Evolutionary conservation across 2,113 vertebrate genomes (phyloP).

Genomic region (Bagarius yarrelli): DNA sequence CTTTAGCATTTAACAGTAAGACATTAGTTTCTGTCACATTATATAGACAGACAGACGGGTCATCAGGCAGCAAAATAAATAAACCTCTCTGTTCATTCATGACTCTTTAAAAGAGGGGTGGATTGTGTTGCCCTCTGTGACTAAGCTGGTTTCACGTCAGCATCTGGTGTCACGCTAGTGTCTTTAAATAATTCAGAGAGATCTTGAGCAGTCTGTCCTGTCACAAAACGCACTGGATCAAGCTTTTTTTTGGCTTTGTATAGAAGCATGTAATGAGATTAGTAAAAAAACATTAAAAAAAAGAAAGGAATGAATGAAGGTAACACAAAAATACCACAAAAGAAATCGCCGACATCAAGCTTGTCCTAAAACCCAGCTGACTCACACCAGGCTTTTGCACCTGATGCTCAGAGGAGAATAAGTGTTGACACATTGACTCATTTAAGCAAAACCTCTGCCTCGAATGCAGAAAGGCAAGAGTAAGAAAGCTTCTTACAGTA

Average conservation of each 20-base stretch:
- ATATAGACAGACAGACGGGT: slow-evolving; percentile 22
- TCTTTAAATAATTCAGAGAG: slow-evolving; percentile 28
- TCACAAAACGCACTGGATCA: background rate
- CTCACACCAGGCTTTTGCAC: slow-evolving; percentile 22
- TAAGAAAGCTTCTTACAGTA: background rate
- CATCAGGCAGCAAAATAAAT: slow-evolving; percentile 26
- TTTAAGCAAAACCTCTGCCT: slow-evolving; percentile 24
- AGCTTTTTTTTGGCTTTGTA: background rate
- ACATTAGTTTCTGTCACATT: slow-evolving; percentile 9
- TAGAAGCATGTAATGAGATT: no score
- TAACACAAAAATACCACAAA: no score
- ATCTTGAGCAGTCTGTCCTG: background rate
- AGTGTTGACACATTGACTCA: slow-evolving; percentile 18
- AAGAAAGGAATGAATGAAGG: background rate
- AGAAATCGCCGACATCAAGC: no score
- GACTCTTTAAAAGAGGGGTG: slow-evolving; percentile 23
- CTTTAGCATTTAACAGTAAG: slow-evolving; percentile 29
- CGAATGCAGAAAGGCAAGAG: background rate
- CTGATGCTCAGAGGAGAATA: background rate
- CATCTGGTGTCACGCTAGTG: slow-evolving; percentile 3
- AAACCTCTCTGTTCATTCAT: slow-evolving; percentile 40
- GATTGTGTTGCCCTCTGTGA: slow-evolving; percentile 19
- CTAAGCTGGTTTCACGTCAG: slow-evolving; percentile 19
- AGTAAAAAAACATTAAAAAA: slow-evolving; percentile 5
- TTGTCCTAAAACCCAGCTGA: slow-evolving; percentile 1